phyloP scores from a whole-genome alignment of 2,113 vertebrate species.

The Oryctolagus cuniculus region mOryCun1.1 NC_091435.1:155858501-155859000 shows the following conservation, averaged over 20 bases:
- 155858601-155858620: no score
- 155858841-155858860: background rate
- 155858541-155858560: no score
- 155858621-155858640: no score
- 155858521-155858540: no score
- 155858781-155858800: background rate
- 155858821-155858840: background rate
- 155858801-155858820: background rate
- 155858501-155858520: no score
- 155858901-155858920: background rate
- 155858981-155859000: background rate
- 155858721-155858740: no score
- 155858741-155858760: background rate
- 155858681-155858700: no score
- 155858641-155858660: no score
- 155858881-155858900: background rate
- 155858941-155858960: constrained; percentile 8
- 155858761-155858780: background rate
- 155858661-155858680: no score
- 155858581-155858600: no score
- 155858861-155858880: background rate
- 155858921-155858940: background rate
- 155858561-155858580: no score
- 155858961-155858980: background rate
- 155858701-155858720: no score